Evolutionary conservation across 2,888 invertebrate genomes (phyloP), one percentile per base, ranked within the genome.

Genomic region (Athripsodes cinereus): DNA sequence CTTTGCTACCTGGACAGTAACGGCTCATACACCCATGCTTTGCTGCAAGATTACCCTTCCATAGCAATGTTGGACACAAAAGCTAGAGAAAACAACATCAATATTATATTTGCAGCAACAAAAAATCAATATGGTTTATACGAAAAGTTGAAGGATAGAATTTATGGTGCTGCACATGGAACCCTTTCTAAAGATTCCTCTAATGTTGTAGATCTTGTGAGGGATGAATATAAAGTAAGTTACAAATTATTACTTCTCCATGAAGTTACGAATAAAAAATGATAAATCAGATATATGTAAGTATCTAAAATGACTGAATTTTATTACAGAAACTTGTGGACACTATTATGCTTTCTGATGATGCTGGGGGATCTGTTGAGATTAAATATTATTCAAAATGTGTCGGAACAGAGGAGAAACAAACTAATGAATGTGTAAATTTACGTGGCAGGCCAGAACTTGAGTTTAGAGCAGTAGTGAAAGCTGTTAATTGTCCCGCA

Each of bases 11-110:
- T 85, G 65, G 72, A 80, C 65, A 53, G 70, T 34, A 65, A 77
- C 6, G 74, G 82, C 20, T 72, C 74, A 55, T 88, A 89, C 69
- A 79, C 78, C 3, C 78, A 81, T 62, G 74, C 76, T 21, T 69
- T 79, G 11, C 69, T 73, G 51, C 81, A 82, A 74, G 92, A 93
- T 71, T 93, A 92, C 70, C 92, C 92, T 1, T 90, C 91, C 0
- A 80, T 91, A 46, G 82, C 87, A 31, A 79, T 83, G 66, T 80
- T 87, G 26, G 83, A 82, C 64, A 76, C 77, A 66, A 71, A 80
- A 34, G 85, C 88, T 1, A 79, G 74, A 34, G 81, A 88, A 65
- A 81, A 87, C 57, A 85, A 86, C 64, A 83, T 91, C 44, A 88
- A 85, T 70, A 78, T 93, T 40, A 89, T 93, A 66, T 91, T 92